Evolutionary conservation across 2,113 vertebrate species (phyloP).

Genomic region (Romanogobio albipinnatus): DNA sequence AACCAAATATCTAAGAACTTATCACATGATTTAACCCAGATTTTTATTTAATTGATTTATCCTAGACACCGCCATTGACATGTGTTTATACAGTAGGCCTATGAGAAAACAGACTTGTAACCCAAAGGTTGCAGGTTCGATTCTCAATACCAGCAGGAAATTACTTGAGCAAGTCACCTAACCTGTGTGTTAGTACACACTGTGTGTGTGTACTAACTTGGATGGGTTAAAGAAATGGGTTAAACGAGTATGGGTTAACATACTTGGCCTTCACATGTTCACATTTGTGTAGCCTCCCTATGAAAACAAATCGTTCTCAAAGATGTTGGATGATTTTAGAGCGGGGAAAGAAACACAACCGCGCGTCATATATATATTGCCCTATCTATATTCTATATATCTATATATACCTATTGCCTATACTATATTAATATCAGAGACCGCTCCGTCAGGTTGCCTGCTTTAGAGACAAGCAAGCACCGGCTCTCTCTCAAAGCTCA

Average conservation of each 20-base stretch:
- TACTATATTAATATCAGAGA: neutral
- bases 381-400: too few relatives aligned
- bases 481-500: conserved; percentile 58
- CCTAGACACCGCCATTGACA: neutral
- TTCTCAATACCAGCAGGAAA: too few relatives aligned
- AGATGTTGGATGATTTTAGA: neutral
- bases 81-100: too few relatives aligned
- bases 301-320: neutral
- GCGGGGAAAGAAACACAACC: neutral
- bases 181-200: too few relatives aligned
- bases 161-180: too few relatives aligned
- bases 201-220: too few relatives aligned
- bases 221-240: too few relatives aligned
- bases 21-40: neutral
- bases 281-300: too few relatives aligned
- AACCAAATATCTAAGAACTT: neutral
- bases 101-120: too few relatives aligned
- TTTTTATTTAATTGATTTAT: neutral
- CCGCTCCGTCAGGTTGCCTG: neutral
- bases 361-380: neutral
- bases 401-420: neutral
- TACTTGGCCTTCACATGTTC: too few relatives aligned
- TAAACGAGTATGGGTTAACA: too few relatives aligned
- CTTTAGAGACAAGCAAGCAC: conserved; percentile 29
- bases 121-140: too few relatives aligned